Conservation (phyloP, 2,113 vertebrate genomes). For the Mola mola region DNA sequence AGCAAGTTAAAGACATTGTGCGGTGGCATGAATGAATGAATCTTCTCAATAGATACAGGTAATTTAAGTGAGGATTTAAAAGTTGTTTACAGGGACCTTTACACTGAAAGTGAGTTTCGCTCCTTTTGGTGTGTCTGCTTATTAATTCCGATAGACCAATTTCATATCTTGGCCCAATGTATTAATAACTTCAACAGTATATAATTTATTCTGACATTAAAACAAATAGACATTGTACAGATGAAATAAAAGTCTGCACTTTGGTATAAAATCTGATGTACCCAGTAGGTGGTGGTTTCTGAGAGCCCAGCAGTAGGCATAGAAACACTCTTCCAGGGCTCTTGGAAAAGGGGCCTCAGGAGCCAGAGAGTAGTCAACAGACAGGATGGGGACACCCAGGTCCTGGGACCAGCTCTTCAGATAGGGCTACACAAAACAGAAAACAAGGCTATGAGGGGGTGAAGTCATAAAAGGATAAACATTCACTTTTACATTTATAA, state of each 20-base stretch:
- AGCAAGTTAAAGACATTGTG: conserved; percentile 7
- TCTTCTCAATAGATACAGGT: background rate
- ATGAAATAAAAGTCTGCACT: background rate
- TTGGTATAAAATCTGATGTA: conserved; percentile 48
- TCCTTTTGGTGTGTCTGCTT: conserved; percentile 1
- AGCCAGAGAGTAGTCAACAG: conserved; percentile 91
- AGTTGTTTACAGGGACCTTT: conserved; percentile 11
- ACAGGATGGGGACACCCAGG: conserved; percentile 87
- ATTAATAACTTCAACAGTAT: background rate
- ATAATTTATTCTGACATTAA: background rate
- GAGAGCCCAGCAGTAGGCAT: conserved; percentile 92
- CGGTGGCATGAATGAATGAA: conserved; percentile 36
- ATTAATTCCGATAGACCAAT: conserved; percentile 27
- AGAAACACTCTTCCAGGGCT: conserved; percentile 93
- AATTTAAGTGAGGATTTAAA: conserved; percentile 6
- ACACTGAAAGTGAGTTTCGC: conserved; percentile 2
- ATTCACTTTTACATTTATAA: conserved; percentile 13
- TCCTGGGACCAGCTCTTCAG: conserved; percentile 91
- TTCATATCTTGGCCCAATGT: conserved; percentile 7
- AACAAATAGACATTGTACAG: background rate
- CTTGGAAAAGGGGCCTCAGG: conserved; percentile 92
- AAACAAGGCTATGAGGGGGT: conserved; percentile 10
- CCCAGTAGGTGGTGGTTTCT: conserved; percentile 87
- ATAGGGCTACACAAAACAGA: conserved; percentile 80
- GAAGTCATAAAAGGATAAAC: conserved; percentile 25